These are phyloP conservation scores for Drosophila ficusphila DNA, from an alignment of 1,140 invertebrate species.

Conservation along the genomic window DNA sequence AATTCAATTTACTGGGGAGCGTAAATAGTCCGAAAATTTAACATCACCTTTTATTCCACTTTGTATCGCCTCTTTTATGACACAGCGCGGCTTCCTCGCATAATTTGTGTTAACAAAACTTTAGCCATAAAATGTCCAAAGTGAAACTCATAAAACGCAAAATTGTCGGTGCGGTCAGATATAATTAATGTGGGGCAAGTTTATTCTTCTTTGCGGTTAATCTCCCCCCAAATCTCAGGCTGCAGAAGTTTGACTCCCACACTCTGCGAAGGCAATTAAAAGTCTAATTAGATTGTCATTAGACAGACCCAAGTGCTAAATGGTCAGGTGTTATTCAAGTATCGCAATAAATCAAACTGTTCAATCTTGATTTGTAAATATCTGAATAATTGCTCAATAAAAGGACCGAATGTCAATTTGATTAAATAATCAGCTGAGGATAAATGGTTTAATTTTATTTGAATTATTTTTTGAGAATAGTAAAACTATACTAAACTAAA, in stretches of 20 bases:
- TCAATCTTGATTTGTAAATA: conserved; percentile 14
- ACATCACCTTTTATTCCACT: conserved; percentile 26
- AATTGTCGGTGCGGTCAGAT: conserved; percentile 58
- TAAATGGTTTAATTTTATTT: too few species aligned
- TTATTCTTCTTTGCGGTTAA: conserved; percentile 46
- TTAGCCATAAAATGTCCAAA: conserved; percentile 66
- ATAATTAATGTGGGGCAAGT: conserved; percentile 73
- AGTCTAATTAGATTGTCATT: conserved; percentile 76
- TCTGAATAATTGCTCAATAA: conserved; percentile 14
- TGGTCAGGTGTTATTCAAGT: conserved; percentile 33
- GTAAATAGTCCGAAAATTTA: conserved; percentile 51
- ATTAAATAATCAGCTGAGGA: too few species aligned
- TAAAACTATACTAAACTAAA: too few species aligned
- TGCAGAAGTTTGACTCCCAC: conserved; percentile 24
- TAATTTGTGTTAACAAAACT: conserved; percentile 70
- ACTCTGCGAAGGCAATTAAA: conserved; percentile 67
- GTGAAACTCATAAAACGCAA: conserved; percentile 61
- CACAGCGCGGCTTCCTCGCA: conserved; percentile 39
- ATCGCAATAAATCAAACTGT: conserved; percentile 41
- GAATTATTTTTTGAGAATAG: too few species aligned
- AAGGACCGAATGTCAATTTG: too few species aligned
- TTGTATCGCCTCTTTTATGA: conserved; percentile 45
- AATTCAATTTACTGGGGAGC: conserved; percentile 75
- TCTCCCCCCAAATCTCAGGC: conserved; percentile 47
- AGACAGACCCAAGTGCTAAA: conserved; percentile 50